phyloP scores from a whole-genome alignment of 2,113 vertebrate species.

The Cygnus buccinator region DNA sequence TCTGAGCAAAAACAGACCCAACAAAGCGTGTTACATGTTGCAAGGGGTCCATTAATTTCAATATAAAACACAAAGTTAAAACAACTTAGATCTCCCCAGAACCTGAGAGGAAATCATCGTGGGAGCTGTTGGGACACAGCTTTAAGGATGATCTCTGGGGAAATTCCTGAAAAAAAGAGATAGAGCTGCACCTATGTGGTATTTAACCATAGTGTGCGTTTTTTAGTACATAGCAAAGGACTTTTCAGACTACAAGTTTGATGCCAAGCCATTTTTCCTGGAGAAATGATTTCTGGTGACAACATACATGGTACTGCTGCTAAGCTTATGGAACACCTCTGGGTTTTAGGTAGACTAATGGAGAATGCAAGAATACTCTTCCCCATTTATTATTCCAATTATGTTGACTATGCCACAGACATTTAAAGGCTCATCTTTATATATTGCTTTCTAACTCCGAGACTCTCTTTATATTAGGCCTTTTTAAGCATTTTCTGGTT shows the following conservation, averaged over 20 bases:
- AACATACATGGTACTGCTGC: neutral
- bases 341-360: neutral
- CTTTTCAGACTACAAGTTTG: neutral
- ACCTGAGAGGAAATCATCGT: neutral
- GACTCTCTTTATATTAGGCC: neutral
- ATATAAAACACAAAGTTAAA: neutral
- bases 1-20: neutral
- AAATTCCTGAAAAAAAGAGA: neutral
- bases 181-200: neutral
- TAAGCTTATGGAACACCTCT: neutral
- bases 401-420: neutral
- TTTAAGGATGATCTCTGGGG: neutral
- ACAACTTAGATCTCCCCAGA: neutral
- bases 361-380: neutral
- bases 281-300: neutral
- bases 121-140: neutral
- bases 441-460: neutral
- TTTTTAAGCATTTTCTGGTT: neutral
- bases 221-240: neutral
- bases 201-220: neutral
- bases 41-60: neutral
- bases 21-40: neutral
- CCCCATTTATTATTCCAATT: neutral
- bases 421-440: neutral
- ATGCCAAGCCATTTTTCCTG: neutral